Base-by-base conservation (phyloP, 2,113 vertebrate species). In the Coracopsis vasa region DNA sequence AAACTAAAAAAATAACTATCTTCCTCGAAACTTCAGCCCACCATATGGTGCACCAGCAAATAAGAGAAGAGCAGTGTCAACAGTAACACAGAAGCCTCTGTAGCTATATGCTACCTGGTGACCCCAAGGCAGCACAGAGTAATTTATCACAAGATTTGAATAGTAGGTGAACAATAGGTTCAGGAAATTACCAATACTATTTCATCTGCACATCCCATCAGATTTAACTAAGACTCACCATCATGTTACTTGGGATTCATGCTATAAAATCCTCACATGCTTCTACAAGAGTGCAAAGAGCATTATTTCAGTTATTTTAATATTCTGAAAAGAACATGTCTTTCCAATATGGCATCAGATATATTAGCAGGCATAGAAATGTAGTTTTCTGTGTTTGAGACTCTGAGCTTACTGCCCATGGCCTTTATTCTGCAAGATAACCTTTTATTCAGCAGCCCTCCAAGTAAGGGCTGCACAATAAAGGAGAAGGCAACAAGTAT, bases 41-140 rank as follows among this genome's bases (percentile, higher is more conserved):
- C 7, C 27, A n/a, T 0, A 4, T 19, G 37, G 28, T 27, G 5
- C 29, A 45, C 10, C 1, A 12, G 25, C 23, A 23, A 77, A 5
- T 20, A 35, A 12, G 16, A 42, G 27, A 45, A 14, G 13, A 47
- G 27, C 11, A 60, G 29, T 11, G 48, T 4, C 41, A 25, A 24
- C 0, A 37, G 27, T 3, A 62, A 33, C 9, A 16, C 9, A 8
- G 65, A 78, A 87, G 15, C 20, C 25, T 58, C 50, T 10, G 4
- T 0, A 4, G 35, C 29, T 58, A 21, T 7, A 13, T 24, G 20
- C 9, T 15, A 31, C 45, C 58, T 61, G 14, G 62, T 60, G 23
- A 37, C 9, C 41, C 7, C 27, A 42, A 21, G 25, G 51, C n/a
- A 74, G 25, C 25, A 44, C 16, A 16, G 18, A 35, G 17, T 0